Base-by-base conservation (phyloP, 2,113 vertebrate genomes). In the Peromyscus californicus region DNA sequence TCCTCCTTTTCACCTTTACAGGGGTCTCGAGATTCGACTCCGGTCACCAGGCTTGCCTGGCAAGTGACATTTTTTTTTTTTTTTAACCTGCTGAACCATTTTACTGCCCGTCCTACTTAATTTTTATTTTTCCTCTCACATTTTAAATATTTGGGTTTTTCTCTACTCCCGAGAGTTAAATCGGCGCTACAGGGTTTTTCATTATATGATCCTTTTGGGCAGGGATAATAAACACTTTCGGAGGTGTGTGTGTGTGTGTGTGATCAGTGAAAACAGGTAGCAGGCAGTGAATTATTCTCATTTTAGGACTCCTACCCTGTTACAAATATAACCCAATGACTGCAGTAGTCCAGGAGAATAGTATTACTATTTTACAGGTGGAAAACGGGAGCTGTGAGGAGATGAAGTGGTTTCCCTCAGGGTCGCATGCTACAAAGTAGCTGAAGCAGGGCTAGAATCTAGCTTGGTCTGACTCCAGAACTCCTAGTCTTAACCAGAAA, bases 111-210 rank as follows among this genome's bases (percentile, higher is more conserved):
- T 54, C 17, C 51, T 54, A 69, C 63, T 48, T 69, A 67, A 48
- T 13, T 88, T 70, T 89, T 89, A 57, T n/a, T 70, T 65, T 76
- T 57, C 42, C 36, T 78, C n/a, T n/a, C 48, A 59, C 79, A 91
- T 42, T 59, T 80, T 85, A 6, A 67, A 76, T 54, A n/a, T 8
- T 45, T 90, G 54, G 51, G 36, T 45, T 17, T 89, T 90, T 69
- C 83, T 80, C 69, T 74, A 33, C 51, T 96, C 33, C 76, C 48
- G 63, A 96, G 82, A 91, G 59, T 36, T 48, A 93, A 94, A 94
- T 17, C 24, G 67, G 85, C 76, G 33, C 33, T 42, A 7, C 31
- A 63, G 19, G 69, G 24, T 72, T 96, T 93, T 86, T 59, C 4
- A 70, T 85, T 65, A 82, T 45, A 79, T 54, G 39, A 84, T n/a